These are phyloP conservation scores for Pogonophryne albipinna DNA, from an alignment of 2,797 vertebrate genomes.

Conservation along the genomic window DNA sequence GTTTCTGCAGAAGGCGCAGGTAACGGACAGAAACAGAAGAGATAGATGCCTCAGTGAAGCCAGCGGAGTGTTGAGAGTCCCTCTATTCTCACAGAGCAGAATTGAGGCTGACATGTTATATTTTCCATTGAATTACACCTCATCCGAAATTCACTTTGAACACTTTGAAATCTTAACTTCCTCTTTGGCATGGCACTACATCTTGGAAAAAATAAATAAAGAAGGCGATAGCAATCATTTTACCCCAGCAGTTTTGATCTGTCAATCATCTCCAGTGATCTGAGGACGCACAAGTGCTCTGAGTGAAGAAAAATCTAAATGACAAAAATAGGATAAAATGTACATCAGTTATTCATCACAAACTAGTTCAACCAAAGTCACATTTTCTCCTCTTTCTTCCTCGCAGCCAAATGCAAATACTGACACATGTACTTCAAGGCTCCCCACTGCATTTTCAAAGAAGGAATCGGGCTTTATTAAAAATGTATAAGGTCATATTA, in stretches of 20 bases:
- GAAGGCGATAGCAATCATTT: conserved; percentile 61
- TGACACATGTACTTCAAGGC: conserved; percentile 88
- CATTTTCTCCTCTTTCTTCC: conserved; percentile 63
- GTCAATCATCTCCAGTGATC: conserved; percentile 72
- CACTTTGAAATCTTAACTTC: conserved; percentile 79
- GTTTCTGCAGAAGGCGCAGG: conserved; percentile 3
- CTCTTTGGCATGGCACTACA: conserved; percentile 62
- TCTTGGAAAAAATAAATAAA: conserved; percentile 58
- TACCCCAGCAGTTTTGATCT: conserved; percentile 72
- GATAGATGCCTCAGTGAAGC: conserved; percentile 34
- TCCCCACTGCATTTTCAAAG: conserved; percentile 79
- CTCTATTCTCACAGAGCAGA: conserved; percentile 48
- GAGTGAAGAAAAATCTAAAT: conserved; percentile 74
- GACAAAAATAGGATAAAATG: conserved; percentile 86
- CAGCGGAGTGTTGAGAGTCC: conserved; percentile 47
- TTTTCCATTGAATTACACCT: conserved; percentile 80
- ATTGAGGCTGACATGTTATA: conserved; percentile 75
- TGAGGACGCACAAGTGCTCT: conserved; percentile 54
- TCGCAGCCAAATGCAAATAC: conserved; percentile 82
- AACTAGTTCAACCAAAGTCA: conserved; percentile 80
- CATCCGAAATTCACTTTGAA: conserved; percentile 82
- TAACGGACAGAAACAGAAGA: conserved; percentile 25
- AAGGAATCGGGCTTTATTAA: conserved; percentile 80
- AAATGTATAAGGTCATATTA: conserved; percentile 86
- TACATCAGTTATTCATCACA: conserved; percentile 85